phyloP scores from a whole-genome alignment of 2,888 invertebrate species.

The Cenopis cana region DNA sequence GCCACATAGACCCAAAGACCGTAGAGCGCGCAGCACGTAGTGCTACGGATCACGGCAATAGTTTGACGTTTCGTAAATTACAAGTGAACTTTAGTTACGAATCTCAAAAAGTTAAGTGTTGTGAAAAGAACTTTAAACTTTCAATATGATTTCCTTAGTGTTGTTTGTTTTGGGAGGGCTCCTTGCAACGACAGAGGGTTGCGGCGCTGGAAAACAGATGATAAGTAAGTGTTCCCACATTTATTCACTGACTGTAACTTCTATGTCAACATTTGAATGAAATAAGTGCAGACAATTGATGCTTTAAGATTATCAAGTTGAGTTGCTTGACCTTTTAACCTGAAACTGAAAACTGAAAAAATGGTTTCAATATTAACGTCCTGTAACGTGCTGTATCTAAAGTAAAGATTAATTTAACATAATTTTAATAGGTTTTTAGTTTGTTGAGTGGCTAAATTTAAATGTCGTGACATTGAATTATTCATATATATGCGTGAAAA shows the following conservation, averaged over 20 bases:
- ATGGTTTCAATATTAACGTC: background rate
- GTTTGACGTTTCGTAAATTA: slow-evolving; percentile 83
- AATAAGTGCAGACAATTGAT: background rate
- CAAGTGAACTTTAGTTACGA: slow-evolving; percentile 82
- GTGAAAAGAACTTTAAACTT: slow-evolving; percentile 66
- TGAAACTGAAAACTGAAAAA: background rate
- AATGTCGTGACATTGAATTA: background rate
- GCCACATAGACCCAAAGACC: slow-evolving; percentile 73
- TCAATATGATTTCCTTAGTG: slow-evolving; percentile 82
- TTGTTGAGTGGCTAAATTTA: slow-evolving; percentile 4
- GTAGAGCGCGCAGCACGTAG: slow-evolving; percentile 82
- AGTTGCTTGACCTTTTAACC: background rate
- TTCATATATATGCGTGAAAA: slow-evolving; percentile 11
- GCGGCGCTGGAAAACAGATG: slow-evolving; percentile 77
- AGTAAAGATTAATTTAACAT: background rate
- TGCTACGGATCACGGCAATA: slow-evolving; percentile 81
- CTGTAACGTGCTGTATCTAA: background rate
- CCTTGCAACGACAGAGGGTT: slow-evolving; percentile 75
- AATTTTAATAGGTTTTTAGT: background rate
- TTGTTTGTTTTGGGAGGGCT: slow-evolving; percentile 81
- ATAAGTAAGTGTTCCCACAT: slow-evolving; percentile 68
- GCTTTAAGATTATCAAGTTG: background rate
- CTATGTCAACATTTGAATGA: background rate
- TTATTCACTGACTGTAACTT: background rate
- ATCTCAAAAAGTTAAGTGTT: slow-evolving; percentile 80